Conservation (phyloP, 2,113 vertebrate genomes). For the Caracal caracal region DNA sequence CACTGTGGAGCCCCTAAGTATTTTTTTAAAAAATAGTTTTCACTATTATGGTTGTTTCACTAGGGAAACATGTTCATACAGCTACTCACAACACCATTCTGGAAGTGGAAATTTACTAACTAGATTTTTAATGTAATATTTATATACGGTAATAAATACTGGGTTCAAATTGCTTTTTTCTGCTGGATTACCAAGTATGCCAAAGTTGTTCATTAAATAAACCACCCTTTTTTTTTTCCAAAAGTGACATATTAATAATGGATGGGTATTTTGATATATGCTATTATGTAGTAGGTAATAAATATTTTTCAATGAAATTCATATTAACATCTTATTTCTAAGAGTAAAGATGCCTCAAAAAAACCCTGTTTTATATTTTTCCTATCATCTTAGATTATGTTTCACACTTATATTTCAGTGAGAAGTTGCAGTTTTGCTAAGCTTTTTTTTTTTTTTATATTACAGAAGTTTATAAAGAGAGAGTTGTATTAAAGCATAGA, state of each 20-base stretch:
- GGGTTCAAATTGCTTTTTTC: neutral
- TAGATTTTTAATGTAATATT: constrained; percentile 2
- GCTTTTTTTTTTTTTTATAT: neutral
- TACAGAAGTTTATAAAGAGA: neutral
- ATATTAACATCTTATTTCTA: constrained; percentile 30
- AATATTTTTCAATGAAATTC: constrained; percentile 20
- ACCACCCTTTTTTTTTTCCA: neutral
- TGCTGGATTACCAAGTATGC: neutral
- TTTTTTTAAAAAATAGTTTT: neutral
- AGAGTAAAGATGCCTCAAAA: constrained; percentile 8
- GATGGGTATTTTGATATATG: neutral
- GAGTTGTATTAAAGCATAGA: neutral
- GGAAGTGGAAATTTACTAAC: neutral
- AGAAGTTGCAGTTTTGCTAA: neutral
- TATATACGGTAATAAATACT: neutral
- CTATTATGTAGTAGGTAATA: neutral
- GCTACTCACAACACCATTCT: neutral
- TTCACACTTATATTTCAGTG: constrained; percentile 40
- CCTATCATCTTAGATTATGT: constrained; percentile 15
- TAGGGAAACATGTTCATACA: neutral
- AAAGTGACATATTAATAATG: constrained; percentile 39
- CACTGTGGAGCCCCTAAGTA: too few relatives aligned
- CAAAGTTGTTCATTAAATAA: constrained; percentile 52
- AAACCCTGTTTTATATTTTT: neutral
- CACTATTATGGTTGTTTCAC: neutral